A percentile compares a stretch with the other conserved stretches of the same genome.
These are phyloP conservation scores for Zoroaster sp. DNA, from an alignment of 53 echinoderm and acorn worm species.

Conservation along the genomic window DNA sequence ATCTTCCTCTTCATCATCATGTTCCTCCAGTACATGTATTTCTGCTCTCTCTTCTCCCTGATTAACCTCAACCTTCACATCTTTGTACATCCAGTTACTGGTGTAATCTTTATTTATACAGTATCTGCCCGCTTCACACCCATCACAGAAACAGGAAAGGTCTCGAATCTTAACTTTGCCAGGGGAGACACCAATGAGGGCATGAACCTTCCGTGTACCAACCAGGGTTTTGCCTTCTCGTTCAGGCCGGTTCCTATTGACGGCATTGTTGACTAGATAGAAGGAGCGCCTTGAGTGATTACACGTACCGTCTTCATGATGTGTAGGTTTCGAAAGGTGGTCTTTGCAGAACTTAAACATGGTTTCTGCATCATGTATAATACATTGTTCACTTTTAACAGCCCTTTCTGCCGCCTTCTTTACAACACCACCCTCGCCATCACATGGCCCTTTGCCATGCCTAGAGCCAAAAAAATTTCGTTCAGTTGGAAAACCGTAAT, in stretches of 20 bases:
- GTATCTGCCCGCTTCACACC: background rate
- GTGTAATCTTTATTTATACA: background rate
- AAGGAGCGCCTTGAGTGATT: too few relatives aligned
- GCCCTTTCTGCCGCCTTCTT: constrained; percentile 29
- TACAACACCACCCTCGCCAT: constrained; percentile 42
- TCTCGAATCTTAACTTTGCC: background rate
- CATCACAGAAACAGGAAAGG: constrained; percentile 5
- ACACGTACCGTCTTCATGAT: too few relatives aligned
- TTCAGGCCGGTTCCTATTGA: too few relatives aligned
- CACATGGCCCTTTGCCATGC: constrained; percentile 41
- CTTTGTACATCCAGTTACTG: background rate
- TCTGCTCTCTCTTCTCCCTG: too few relatives aligned
- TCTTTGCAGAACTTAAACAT: constrained; percentile 33
- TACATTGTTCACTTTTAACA: background rate
- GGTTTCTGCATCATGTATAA: constrained; percentile 44
- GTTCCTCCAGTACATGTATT: too few relatives aligned
- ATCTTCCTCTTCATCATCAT: too few relatives aligned
- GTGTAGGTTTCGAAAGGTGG: constrained; percentile 39
- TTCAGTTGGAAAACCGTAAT: background rate
- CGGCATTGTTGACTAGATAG: too few relatives aligned
- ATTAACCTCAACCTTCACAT: background rate
- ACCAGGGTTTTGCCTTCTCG: background rate
- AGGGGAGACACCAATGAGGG: background rate
- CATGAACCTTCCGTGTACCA: background rate
- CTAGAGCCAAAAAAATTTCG: background rate